Evolutionary conservation across 2,888 invertebrate genomes (phyloP).

Genomic region (Axea sp.): DNA sequence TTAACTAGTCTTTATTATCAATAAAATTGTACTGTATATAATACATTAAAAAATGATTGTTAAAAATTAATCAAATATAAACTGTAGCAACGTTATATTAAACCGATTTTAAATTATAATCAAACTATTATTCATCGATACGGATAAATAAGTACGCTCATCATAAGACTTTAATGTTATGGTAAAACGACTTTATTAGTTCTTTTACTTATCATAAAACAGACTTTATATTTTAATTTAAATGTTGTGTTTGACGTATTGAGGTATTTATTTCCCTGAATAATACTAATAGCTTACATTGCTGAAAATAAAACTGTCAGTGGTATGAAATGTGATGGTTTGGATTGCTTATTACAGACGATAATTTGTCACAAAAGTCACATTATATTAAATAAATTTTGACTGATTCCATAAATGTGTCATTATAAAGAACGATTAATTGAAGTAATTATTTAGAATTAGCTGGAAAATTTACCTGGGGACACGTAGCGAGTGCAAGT

Average conservation of each 20-base stretch:
- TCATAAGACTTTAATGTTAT: constrained; percentile 5
- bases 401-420: no score
- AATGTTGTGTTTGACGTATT: background rate
- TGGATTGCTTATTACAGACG: no score
- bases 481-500: constrained; percentile 83
- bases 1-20: no score
- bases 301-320: no score
- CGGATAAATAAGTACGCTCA: constrained; percentile 5
- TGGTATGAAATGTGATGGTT: no score
- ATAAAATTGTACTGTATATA: no score
- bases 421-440: constrained; percentile 2
- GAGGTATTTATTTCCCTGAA: constrained; percentile 1
- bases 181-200: constrained; percentile 12
- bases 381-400: no score
- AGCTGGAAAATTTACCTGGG: constrained; percentile 74
- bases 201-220: constrained; percentile 3
- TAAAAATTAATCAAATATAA: no score
- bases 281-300: no score
- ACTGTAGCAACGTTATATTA: background rate
- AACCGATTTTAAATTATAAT: constrained; percentile 3
- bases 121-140: constrained; percentile 8
- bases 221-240: constrained; percentile 13
- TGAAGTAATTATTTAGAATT: constrained; percentile 28
- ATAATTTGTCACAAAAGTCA: no score
- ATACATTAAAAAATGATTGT: no score